Evolutionary conservation across 2,113 vertebrate species (phyloP), one percentile per base, ranked within the genome.

Genomic region (Pagrus major): DNA sequence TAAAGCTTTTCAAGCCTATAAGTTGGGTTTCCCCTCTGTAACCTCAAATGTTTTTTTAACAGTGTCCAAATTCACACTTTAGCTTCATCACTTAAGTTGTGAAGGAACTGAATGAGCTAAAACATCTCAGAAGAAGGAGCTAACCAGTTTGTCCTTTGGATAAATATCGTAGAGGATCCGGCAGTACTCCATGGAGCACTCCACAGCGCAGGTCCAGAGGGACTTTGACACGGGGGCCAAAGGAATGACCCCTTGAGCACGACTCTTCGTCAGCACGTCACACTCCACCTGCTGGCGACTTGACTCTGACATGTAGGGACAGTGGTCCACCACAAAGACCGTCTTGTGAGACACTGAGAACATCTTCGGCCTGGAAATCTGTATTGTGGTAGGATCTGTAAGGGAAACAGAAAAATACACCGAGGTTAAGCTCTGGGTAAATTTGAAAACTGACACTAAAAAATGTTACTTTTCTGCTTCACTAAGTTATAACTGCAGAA

Each of bases 151-250:
- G 88, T 94, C 96, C 61, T 93, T 93, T 68, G 98, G 98, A 86
- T 98, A 99, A 87, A 99, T 94, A 71, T 99, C 98, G 41, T 96
- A 99, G 91, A 99, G 97, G 89, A 99, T 99, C 71, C 98, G 95
- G 61, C 97, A 99, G 76, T 99, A 99, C 80, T 99, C 98, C 97
- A 99, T 98, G 29, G 98, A 98, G 37, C 98, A 99, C 70, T 99
- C 98, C 76, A 99, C 96, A 0, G 97, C 98, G 41, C 98, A 99
- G 0, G 98, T 99, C 98, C 98, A 99, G 12, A 99, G 92, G 0
- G 98, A 99, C 75, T 99, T 99, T 70, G 98, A 98, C 80, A 99
- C 97, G 0, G 98, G 97, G 4, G 98, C 97, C 76, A 99, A 78
- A 35, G 98, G 98, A 86, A 99, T 99, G 76, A 99, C 96, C 31